Evolutionary conservation across 2,888 invertebrate genomes (phyloP).

Genomic region (Erpobdella octoculata): DNA sequence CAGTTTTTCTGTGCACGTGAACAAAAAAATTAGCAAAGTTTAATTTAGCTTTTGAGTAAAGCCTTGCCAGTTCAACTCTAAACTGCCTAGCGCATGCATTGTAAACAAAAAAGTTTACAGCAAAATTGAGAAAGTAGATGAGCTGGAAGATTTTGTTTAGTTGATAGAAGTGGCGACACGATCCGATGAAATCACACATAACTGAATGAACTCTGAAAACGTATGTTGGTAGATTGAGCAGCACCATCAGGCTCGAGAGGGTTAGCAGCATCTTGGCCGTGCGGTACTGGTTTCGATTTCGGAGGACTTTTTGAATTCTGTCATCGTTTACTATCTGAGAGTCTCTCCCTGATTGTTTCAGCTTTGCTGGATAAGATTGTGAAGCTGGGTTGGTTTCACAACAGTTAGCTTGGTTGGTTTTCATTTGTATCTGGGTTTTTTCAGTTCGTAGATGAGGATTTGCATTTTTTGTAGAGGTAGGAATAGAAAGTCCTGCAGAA

Average conservation of each 20-base stretch:
- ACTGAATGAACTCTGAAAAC: constrained; percentile 38
- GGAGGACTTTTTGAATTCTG: background rate
- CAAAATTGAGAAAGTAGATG: constrained; percentile 35
- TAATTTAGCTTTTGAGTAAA: constrained; percentile 16
- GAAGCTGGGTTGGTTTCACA: no score
- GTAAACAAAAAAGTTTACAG: constrained; percentile 37
- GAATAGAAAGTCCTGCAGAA: no score
- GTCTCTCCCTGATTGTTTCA: no score
- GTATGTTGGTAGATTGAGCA: constrained; percentile 45
- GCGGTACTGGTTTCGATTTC: constrained; percentile 28
- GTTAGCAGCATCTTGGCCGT: constrained; percentile 41
- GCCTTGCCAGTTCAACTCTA: constrained; percentile 30
- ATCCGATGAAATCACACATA: constrained; percentile 15
- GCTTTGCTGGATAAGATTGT: no score
- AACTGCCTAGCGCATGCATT: constrained; percentile 36
- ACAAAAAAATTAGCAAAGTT: constrained; percentile 22
- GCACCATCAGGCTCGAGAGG: constrained; percentile 43
- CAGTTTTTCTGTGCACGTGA: constrained; percentile 2
- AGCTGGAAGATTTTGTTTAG: constrained; percentile 34
- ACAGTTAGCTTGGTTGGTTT: no score
- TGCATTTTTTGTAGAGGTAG: no score
- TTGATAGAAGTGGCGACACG: constrained; percentile 4
- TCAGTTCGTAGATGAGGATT: no score
- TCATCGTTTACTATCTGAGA: no score
- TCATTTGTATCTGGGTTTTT: no score